Evolutionary conservation across 2,888 invertebrate genomes (phyloP).

Genomic region (Protodeltote pygarga): DNA sequence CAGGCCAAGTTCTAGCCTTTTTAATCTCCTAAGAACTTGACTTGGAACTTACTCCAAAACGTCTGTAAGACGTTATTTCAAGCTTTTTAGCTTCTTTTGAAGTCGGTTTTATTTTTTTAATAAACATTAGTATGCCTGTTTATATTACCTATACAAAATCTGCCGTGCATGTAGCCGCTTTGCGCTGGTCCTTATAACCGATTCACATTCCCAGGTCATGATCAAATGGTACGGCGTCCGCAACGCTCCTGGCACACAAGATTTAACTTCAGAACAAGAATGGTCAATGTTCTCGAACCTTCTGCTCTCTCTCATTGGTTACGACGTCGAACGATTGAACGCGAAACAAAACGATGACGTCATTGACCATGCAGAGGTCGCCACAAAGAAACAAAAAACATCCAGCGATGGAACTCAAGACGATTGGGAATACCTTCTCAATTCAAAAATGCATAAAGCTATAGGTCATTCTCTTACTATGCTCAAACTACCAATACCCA

Average conservation of each 20-base stretch:
- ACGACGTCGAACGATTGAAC: slow-evolving; percentile 89
- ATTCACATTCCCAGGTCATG: slow-evolving; percentile 85
- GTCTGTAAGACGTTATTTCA: no score
- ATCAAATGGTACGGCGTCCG: slow-evolving; percentile 95
- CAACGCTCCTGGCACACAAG: slow-evolving; percentile 94
- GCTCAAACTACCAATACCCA: slow-evolving; percentile 68
- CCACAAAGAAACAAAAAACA: slow-evolving; percentile 92
- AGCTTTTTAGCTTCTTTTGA: no score
- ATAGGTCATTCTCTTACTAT: slow-evolving; percentile 77
- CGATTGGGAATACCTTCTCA: slow-evolving; percentile 92
- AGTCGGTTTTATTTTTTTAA: no score
- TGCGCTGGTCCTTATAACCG: no score
- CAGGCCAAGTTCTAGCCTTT: no score
- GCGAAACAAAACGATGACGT: slow-evolving; percentile 74
- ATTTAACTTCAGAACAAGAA: slow-evolving; percentile 91
- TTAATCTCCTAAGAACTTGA: no score
- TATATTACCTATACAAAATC: no score
- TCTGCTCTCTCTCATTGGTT: slow-evolving; percentile 89
- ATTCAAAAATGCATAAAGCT: slow-evolving; percentile 86
- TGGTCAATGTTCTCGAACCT: slow-evolving; percentile 91
- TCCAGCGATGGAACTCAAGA: slow-evolving; percentile 92
- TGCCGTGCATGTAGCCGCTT: no score
- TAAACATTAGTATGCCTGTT: no score
- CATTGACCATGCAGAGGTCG: slow-evolving; percentile 77
- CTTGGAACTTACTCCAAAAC: no score